These are phyloP conservation scores for Rutpela maculata DNA, from an alignment of 2,888 invertebrate genomes.

Conservation along the genomic window DNA sequence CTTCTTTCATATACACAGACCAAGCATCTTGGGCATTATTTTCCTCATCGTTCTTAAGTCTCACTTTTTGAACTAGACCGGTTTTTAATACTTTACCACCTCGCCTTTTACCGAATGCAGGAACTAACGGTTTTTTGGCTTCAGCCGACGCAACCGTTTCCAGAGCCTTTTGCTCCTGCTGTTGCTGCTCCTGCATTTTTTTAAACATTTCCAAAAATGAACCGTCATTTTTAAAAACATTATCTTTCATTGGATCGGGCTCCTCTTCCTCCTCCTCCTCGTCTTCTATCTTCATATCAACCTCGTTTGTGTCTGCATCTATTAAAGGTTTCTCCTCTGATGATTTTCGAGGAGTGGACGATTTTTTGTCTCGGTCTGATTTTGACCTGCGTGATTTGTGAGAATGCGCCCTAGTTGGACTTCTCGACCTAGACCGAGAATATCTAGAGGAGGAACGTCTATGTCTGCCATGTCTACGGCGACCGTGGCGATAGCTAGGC, in stretches of 20 bases:
- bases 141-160: conserved; percentile 65
- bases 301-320: conserved; percentile 55
- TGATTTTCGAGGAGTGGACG: conserved; percentile 30
- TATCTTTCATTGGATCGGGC: conserved; percentile 67
- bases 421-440: conserved; percentile 56
- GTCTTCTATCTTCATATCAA: conserved; percentile 60
- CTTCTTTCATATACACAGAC: conserved; percentile 95
- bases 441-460: conserved; percentile 43
- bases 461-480: conserved; percentile 49
- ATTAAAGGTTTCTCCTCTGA: conserved; percentile 40
- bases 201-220: conserved; percentile 94
- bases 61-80: conserved; percentile 91
- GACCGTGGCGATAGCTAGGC: conserved; percentile 44
- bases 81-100: conserved; percentile 93
- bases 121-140: conserved; percentile 73
- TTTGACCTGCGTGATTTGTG: conserved; percentile 23
- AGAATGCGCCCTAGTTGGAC: conserved; percentile 52
- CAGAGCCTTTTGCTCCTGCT: conserved; percentile 73
- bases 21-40: conserved; percentile 90
- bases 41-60: conserved; percentile 79
- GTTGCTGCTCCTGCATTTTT: conserved; percentile 86
- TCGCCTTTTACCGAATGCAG: conserved; percentile 86
- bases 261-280: conserved; percentile 63
- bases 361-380: conserved; percentile 31
- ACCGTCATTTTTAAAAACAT: conserved; percentile 89